A percentile compares a stretch with the other conserved stretches of the same genome.
Evolutionary conservation across 2,797 vertebrate genomes (phyloP).

Genomic region (Echeneis naucrates): DNA sequence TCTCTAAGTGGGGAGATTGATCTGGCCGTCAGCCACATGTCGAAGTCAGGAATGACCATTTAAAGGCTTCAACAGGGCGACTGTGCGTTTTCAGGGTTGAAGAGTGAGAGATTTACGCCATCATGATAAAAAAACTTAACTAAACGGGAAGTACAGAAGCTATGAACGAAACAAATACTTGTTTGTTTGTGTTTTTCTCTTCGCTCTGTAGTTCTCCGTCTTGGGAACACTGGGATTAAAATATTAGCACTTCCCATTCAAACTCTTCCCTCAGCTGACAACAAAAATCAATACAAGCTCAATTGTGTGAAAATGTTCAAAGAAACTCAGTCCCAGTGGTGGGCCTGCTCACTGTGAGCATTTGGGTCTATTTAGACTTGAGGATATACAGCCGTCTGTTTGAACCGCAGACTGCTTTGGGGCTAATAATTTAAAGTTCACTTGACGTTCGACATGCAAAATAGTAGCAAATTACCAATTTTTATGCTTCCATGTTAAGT

Average conservation of each 20-base stretch:
- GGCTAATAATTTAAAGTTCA: constrained; percentile 32
- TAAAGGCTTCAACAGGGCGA: neutral
- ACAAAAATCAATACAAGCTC: constrained; percentile 70
- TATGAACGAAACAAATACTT: constrained; percentile 28
- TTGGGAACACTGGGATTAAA: constrained; percentile 71
- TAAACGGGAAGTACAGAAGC: neutral
- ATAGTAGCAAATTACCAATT: constrained; percentile 1
- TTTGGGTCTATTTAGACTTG: constrained; percentile 50
- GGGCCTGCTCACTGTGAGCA: constrained; percentile 38
- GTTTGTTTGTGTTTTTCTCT: constrained; percentile 62
- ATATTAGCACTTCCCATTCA: constrained; percentile 73
- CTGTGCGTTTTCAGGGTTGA: constrained; percentile 12
- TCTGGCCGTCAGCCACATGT: constrained; percentile 40
- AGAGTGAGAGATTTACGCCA: neutral
- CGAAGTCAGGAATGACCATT: constrained; percentile 33
- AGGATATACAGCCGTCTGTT: constrained; percentile 48
- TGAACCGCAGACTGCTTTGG: constrained; percentile 39
- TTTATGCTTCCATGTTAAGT: constrained; percentile 27
- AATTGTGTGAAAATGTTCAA: constrained; percentile 75
- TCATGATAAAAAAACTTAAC: neutral
- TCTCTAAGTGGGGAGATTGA: constrained; percentile 41
- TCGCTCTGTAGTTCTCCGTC: constrained; percentile 28
- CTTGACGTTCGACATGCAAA: constrained; percentile 21
- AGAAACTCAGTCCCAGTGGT: constrained; percentile 67
- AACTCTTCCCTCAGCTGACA: constrained; percentile 69